Conservation (phyloP, 92 coral and sea anemone species). For the Porites lobata region DNA sequence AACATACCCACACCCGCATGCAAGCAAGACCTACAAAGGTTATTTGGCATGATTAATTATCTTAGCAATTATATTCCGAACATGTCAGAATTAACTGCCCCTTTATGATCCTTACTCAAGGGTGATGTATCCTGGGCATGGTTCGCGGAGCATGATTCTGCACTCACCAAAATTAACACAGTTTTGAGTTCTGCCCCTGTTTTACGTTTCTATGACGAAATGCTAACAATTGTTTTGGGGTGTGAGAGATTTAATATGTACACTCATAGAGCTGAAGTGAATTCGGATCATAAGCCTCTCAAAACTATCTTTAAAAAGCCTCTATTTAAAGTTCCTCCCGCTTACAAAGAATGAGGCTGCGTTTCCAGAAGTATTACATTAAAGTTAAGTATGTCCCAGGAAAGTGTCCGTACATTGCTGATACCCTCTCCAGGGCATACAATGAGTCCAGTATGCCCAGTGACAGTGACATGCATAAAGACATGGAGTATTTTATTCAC, state of each 20-base stretch:
- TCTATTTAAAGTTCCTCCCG: constrained; percentile 45
- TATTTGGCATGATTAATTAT: constrained; percentile 44
- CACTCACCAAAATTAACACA: constrained; percentile 27
- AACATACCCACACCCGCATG: constrained; percentile 53
- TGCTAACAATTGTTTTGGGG: constrained; percentile 34
- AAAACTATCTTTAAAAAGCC: constrained; percentile 46
- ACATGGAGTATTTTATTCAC: constrained; percentile 21
- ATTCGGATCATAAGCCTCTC: constrained; percentile 61
- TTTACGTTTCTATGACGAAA: constrained; percentile 31
- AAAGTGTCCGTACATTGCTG: constrained; percentile 54
- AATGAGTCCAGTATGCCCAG: constrained; percentile 22
- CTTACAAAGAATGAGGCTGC: constrained; percentile 44
- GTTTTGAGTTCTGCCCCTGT: constrained; percentile 14
- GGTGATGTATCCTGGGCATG: background rate
- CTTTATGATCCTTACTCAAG: constrained; percentile 34
- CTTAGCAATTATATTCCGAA: constrained; percentile 26
- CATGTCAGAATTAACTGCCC: constrained; percentile 41
- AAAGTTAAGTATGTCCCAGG: constrained; percentile 64
- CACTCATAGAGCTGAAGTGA: constrained; percentile 31
- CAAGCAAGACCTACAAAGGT: constrained; percentile 51
- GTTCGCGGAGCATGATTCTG: constrained; percentile 7
- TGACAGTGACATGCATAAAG: constrained; percentile 32
- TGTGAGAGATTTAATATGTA: constrained; percentile 41
- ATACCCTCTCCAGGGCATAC: constrained; percentile 61
- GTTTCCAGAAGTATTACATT: constrained; percentile 44